Evolutionary conservation across 1,140 invertebrate species (phyloP), one percentile per base, ranked within the genome.

Genomic region (Heliconius hermathena): DNA sequence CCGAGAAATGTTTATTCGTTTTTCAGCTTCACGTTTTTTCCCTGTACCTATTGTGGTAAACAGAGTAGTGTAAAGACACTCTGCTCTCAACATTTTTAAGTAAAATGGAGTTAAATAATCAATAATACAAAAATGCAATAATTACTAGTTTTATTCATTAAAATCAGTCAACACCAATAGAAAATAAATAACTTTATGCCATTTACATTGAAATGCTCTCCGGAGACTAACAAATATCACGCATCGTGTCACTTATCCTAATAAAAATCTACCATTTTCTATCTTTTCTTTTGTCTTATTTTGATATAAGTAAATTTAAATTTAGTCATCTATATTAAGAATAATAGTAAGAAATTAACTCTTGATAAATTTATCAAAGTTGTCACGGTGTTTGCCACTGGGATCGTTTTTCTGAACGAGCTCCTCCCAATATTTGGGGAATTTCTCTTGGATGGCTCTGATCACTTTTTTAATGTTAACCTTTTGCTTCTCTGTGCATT

Each of bases 401-500:
- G 93, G 93, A 78, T 95, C 95, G 70, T 94, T 95, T 77, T 95
- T 95, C 77, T 90, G 87, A 2, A 90, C 88, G 2, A 95, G 87
- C 73, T 94, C 89, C 16, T 94, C 91, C 93, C 95, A 95, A 71
- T 94, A 87, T n/a, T 92, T 90, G 0, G 94, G 93, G 74, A 93
- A 88, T 29, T 95, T 95, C 74, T 92, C 83, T 74, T 93, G 93
- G 60, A 95, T 90, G 38, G 91, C 91, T 71, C 86, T 93, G 46
- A 96, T 96, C 9, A 97, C 95, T 87, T 96, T 96, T 76, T 96
- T 95, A 16, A 97, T 96, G 49, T 96, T 96, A 11, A 87, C 88
- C 82, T 95, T 95, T 83, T 96, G 96, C 83, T 95, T 95, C 54
- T 96, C 95, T 0, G 95, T 95, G 85, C 96, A 97, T 83, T 95